Percentiles rank a stretch among this genome's conserved stretches.
phyloP scores from a whole-genome alignment of 2,113 vertebrate genomes.

The Thamnaconus septentrionalis region DNA sequence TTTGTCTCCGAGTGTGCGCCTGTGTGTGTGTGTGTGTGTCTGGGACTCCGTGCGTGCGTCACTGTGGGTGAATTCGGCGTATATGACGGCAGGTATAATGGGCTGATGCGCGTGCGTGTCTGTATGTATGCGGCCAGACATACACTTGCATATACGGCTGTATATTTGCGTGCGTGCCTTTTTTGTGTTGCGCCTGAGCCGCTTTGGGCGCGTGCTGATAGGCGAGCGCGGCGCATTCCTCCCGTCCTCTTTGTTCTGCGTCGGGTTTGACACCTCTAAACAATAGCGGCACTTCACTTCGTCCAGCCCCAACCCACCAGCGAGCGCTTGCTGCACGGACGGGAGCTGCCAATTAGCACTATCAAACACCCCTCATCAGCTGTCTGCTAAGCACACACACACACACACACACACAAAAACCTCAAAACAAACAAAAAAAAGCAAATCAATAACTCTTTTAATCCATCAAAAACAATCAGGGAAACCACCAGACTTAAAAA shows the following conservation, averaged over 20 bases:
- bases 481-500: too few species aligned
- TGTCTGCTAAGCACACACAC: conserved; percentile 59
- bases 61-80: conserved; percentile 12
- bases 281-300: conserved; percentile 73
- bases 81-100: conserved; percentile 35
- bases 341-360: conserved; percentile 77
- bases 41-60: background rate
- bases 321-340: conserved; percentile 62
- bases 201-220: conserved; percentile 58
- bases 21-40: conserved; percentile 23
- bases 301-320: conserved; percentile 66
- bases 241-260: conserved; percentile 76
- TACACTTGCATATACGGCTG: background rate
- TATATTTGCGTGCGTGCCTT: conserved; percentile 19
- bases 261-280: conserved; percentile 78
- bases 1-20: conserved; percentile 45
- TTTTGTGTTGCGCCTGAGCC: conserved; percentile 9
- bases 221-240: conserved; percentile 68
- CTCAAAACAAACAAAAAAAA: background rate
- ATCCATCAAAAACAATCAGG: conserved; percentile 20
- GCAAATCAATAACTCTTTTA: conserved; percentile 61
- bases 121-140: conserved; percentile 22
- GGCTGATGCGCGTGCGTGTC: conserved; percentile 13
- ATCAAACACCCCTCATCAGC: conserved; percentile 74
- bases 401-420: too few species aligned